These are phyloP conservation scores for Tautogolabrus adspersus DNA, from an alignment of 2,113 vertebrate genomes.

Conservation along the genomic window DNA sequence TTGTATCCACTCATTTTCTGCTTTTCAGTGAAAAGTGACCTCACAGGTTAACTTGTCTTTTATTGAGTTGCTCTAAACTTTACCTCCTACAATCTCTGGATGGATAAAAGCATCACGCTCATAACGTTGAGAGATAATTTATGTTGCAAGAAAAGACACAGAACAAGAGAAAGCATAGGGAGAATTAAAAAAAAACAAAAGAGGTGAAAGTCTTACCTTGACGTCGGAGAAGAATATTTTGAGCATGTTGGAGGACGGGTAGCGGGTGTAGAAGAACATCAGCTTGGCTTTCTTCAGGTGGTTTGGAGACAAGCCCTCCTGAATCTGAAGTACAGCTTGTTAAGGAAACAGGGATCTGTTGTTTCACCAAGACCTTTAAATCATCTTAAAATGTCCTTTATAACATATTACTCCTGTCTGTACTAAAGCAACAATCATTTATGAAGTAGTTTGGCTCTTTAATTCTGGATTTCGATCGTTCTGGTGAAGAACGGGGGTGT, in stretches of 20 bases:
- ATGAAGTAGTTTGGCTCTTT: too few relatives aligned
- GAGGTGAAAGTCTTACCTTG: conserved; percentile 88
- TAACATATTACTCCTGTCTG: too few relatives aligned
- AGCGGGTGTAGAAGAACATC: conserved; percentile 99
- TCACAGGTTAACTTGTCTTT: not conserved
- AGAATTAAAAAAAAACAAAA: too few relatives aligned
- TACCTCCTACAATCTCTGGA: too few relatives aligned
- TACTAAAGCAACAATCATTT: too few relatives aligned
- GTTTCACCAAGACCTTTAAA: too few relatives aligned
- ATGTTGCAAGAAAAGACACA: too few relatives aligned
- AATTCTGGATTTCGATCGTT: too few relatives aligned
- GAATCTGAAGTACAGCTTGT: conserved; percentile 80
- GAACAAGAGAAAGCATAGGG: not conserved
- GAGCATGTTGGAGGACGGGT: conserved; percentile 99
- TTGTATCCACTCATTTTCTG: not conserved
- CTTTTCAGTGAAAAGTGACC: not conserved
- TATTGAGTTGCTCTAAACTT: too few relatives aligned
- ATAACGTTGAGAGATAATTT: not conserved
- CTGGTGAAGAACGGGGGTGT: too few relatives aligned
- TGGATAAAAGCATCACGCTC: not conserved
- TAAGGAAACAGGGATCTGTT: conserved; percentile 45
- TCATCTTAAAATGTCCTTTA: too few relatives aligned
- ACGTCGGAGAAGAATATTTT: conserved; percentile 99
- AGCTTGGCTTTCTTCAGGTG: conserved; percentile 99
- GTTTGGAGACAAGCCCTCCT: conserved; percentile 98